phyloP scores from a whole-genome alignment of 2,797 vertebrate species.

The Eulemur albifrons region DNA sequence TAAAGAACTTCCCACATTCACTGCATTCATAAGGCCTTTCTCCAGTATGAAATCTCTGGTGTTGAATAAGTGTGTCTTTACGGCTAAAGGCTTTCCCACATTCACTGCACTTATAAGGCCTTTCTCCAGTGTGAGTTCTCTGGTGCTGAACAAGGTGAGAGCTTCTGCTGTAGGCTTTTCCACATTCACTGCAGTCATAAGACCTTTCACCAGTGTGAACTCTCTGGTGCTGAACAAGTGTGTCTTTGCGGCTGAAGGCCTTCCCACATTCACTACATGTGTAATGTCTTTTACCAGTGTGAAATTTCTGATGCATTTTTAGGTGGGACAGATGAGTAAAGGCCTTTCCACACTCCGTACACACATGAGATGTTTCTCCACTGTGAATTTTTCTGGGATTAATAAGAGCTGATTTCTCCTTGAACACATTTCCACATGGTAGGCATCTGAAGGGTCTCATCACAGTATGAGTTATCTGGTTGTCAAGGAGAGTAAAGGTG shows the following conservation, averaged over 20 bases:
- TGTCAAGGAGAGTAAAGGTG: neutral
- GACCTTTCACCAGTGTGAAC: conserved; percentile 61
- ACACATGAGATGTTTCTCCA: conserved; percentile 25
- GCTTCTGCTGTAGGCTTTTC: conserved; percentile 64
- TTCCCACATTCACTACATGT: conserved; percentile 55
- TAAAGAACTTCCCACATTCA: conserved; percentile 62
- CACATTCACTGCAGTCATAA: conserved; percentile 50
- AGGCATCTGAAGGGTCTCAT: neutral
- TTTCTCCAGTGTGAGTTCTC: conserved; percentile 58
- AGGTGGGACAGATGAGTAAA: conserved; percentile 41
- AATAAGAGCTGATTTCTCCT: neutral
- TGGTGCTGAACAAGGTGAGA: conserved; percentile 63
- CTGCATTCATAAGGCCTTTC: conserved; percentile 51
- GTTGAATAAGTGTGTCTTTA: conserved; percentile 62
- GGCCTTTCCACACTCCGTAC: conserved; percentile 56
- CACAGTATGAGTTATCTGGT: neutral
- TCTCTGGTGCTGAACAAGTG: conserved; percentile 48
- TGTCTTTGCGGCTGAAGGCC: conserved; percentile 61
- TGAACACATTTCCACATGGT: neutral
- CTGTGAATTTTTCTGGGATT: neutral
- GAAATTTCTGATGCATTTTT: conserved; percentile 49
- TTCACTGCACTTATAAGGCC: conserved; percentile 49
- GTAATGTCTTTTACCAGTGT: conserved; percentile 31
- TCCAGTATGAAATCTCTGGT: conserved; percentile 62
- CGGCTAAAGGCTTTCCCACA: conserved; percentile 67